Base-by-base conservation (phyloP, 1,140 invertebrate genomes). In the Leptinotarsa texana region DNA sequence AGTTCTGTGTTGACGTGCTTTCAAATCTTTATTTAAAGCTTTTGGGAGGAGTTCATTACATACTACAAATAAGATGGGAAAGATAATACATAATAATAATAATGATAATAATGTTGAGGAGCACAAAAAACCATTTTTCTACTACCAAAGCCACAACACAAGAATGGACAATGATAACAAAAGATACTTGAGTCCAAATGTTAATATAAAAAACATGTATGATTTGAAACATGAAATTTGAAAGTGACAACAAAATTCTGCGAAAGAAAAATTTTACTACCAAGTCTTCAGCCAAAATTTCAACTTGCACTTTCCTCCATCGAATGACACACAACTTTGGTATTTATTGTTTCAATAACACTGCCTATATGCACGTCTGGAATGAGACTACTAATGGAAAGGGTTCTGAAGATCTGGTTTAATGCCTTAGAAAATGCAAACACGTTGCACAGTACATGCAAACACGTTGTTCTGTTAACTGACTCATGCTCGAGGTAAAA, bases 121-220 rank as follows among this genome's bases (percentile, higher is more conserved):
- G 24, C 24, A 3, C 24, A 24, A 0, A 4, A 3, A 24, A 3
- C 4, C 4, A 24, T 74, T 78, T 78, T 68, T 73, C 77, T 13
- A 17, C 69, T 15, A 74, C 51, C 72, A 78, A 65, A 74, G 68
- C 49, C 75, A 78, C 42, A 77, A 78, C 49, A 68, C 57, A 18
- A 67, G 63, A 62, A 48, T 68, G 13, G 24, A 74, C 4, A 74
- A 77, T 61, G 17, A 48, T 0, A 49, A 72, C 13, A 77, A 67
- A 72, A 61, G 63, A 75, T 78, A 78, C 49, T 62, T 76, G 13
- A 6, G 49, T 57, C 73, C 61, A n/a, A 51, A 74, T 21, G 70
- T 78, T 42, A 72, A 15, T 27, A 66, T 77, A 78, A 66, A 15
- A 72, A 78, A 82, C 75, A 78, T 82, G 81, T 75, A 69, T 67